These are phyloP conservation scores for Ypsolopha sequella DNA, from an alignment of 2,888 invertebrate genomes.

Conservation along the genomic window DNA sequence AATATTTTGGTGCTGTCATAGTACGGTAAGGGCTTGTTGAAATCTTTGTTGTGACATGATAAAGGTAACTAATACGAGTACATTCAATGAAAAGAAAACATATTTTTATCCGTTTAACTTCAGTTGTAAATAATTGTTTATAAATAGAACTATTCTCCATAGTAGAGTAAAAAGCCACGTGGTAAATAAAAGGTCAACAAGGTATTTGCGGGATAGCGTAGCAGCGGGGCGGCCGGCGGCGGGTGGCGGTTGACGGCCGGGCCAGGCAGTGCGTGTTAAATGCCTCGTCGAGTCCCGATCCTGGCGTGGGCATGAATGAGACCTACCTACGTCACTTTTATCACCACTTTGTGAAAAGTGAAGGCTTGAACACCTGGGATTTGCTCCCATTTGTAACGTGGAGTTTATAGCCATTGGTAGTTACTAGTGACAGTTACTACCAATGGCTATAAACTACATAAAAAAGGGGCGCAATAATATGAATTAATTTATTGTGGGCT, in stretches of 20 bases:
- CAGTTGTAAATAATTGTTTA: background rate
- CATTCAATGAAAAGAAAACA: background rate
- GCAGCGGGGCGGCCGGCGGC: constrained; percentile 8
- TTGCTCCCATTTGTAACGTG: constrained; percentile 24
- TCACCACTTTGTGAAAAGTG: constrained; percentile 47
- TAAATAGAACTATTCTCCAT: background rate
- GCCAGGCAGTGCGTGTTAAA: constrained; percentile 1
- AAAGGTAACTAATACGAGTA: background rate
- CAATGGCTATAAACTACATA: too few species aligned
- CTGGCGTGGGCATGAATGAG: constrained; percentile 23
- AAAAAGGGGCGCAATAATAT: too few species aligned
- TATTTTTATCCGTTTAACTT: background rate
- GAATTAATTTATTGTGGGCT: too few species aligned
- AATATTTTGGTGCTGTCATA: too few species aligned
- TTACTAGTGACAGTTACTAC: too few species aligned
- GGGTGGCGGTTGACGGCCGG: constrained; percentile 7
- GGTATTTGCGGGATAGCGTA: constrained; percentile 2
- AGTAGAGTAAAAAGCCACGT: constrained; percentile 4
- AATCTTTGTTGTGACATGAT: too few species aligned
- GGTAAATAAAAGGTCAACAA: constrained; percentile 9
- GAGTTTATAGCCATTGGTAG: too few species aligned
- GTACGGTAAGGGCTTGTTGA: too few species aligned
- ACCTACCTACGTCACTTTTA: constrained; percentile 28
- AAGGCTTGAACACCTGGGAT: constrained; percentile 52
- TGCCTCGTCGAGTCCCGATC: constrained; percentile 9